phyloP scores from a whole-genome alignment of 1,140 invertebrate species.

The Ephestia elutella region DNA sequence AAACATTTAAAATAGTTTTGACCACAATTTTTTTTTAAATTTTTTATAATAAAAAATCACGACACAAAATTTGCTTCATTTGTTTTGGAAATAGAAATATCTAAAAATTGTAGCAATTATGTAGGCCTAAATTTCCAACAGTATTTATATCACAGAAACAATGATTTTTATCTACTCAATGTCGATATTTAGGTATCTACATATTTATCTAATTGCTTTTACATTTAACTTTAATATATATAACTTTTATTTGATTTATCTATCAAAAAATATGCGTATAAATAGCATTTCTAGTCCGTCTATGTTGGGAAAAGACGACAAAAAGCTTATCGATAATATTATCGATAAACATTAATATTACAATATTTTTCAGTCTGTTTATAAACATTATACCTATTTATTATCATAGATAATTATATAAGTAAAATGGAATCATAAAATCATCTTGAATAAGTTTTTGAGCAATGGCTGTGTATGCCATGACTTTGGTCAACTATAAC shows the following conservation, averaged over 20 bases:
- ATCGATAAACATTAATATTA: slow-evolving; percentile 18
- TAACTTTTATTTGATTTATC: not conserved
- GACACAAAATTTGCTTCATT: not conserved
- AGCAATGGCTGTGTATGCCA: not conserved
- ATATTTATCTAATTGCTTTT: slow-evolving; percentile 20
- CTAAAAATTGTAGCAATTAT: slow-evolving; percentile 17
- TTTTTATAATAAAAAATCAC: slow-evolving; percentile 18
- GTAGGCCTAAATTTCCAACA: slow-evolving; percentile 22
- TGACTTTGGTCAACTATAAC: not conserved
- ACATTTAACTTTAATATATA: not conserved
- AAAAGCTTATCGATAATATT: not conserved
- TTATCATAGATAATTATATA: not conserved
- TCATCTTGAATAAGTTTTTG: slow-evolving; percentile 10
- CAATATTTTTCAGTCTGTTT: slow-evolving; percentile 35
- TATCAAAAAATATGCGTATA: not conserved
- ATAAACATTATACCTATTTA: slow-evolving; percentile 9
- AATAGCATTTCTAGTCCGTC: too few species aligned
- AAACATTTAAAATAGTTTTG: not conserved
- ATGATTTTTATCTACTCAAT: slow-evolving; percentile 24
- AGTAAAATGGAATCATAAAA: slow-evolving; percentile 13
- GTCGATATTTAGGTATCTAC: not conserved
- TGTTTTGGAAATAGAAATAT: not conserved
- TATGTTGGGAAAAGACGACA: too few species aligned
- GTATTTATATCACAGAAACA: slow-evolving; percentile 47
- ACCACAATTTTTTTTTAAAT: slow-evolving; percentile 20